phyloP scores from a whole-genome alignment of 2,888 invertebrate species.

The Hydraecia micacea region DNA sequence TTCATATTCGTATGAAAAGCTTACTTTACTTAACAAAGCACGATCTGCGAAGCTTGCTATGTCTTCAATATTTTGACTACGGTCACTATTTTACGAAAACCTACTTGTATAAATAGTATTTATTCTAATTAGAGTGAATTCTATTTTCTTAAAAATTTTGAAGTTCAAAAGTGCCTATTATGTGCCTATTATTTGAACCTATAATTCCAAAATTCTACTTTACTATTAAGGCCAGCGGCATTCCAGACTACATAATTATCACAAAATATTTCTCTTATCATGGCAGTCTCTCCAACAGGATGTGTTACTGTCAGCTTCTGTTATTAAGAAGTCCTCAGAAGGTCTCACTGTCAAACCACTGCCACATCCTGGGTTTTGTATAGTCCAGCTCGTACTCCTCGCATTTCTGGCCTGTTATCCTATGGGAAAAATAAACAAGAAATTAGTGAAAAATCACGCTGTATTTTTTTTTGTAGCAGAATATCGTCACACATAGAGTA shows the following conservation, averaged over 20 bases:
- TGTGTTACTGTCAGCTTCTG: background rate
- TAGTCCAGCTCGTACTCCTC: slow-evolving; percentile 89
- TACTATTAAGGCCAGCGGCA: background rate
- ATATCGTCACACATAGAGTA: too few species aligned
- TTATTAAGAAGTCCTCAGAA: slow-evolving; percentile 76
- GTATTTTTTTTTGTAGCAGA: background rate
- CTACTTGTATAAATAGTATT: background rate
- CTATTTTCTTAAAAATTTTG: background rate
- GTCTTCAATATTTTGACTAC: background rate
- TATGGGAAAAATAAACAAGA: background rate
- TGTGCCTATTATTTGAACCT: background rate
- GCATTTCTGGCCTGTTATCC: slow-evolving; percentile 87
- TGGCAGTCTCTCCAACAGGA: background rate
- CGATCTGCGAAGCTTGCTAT: too few species aligned
- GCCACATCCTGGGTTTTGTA: slow-evolving; percentile 87
- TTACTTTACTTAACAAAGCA: background rate
- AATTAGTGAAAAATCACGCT: background rate
- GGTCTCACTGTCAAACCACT: slow-evolving; percentile 91
- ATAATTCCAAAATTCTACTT: background rate
- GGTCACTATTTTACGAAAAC: background rate
- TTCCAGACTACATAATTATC: background rate
- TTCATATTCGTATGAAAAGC: background rate
- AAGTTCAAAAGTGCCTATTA: background rate
- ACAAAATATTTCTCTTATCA: background rate
- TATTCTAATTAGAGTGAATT: background rate